Percentiles rank a stretch among this genome's conserved stretches.
phyloP scores from a whole-genome alignment of 1,140 invertebrate genomes.

The Mizuhopecten yessoensis region DNA sequence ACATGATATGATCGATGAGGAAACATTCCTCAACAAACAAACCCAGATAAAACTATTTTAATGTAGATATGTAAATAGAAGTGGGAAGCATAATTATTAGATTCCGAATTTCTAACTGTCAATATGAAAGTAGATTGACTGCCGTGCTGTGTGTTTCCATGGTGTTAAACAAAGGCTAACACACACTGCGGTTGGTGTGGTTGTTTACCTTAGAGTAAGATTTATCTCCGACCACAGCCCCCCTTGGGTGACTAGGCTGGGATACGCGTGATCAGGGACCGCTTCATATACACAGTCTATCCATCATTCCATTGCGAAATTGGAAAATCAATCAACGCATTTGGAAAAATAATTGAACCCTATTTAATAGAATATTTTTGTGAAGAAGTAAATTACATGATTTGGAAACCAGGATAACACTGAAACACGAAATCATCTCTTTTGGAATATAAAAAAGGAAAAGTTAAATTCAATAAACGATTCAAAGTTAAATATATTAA shows the following conservation, averaged over 20 bases:
- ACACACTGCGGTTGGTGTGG: not conserved
- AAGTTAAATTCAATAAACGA: not conserved
- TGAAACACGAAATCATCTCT: not conserved
- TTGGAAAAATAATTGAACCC: not conserved
- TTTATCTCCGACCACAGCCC: not conserved
- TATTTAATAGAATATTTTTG: not conserved
- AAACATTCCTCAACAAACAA: not conserved
- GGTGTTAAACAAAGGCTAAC: not conserved
- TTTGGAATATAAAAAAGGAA: not conserved
- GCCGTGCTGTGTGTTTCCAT: not conserved
- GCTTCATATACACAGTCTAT: not conserved
- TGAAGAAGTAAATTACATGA: not conserved
- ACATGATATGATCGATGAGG: not conserved
- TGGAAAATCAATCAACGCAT: constrained; percentile 6
- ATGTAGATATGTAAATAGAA: not conserved
- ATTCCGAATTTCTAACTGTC: not conserved
- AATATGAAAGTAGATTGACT: not conserved
- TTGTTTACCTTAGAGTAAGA: not conserved
- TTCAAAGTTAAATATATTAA: not conserved
- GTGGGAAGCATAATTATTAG: not conserved
- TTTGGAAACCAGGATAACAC: not conserved
- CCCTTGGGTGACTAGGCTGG: not conserved
- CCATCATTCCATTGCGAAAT: not conserved
- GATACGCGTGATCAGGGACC: not conserved
- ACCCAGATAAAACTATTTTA: not conserved